These are phyloP conservation scores for Perca flavescens DNA, from an alignment of 2,113 vertebrate species.

Conservation along the genomic window DNA sequence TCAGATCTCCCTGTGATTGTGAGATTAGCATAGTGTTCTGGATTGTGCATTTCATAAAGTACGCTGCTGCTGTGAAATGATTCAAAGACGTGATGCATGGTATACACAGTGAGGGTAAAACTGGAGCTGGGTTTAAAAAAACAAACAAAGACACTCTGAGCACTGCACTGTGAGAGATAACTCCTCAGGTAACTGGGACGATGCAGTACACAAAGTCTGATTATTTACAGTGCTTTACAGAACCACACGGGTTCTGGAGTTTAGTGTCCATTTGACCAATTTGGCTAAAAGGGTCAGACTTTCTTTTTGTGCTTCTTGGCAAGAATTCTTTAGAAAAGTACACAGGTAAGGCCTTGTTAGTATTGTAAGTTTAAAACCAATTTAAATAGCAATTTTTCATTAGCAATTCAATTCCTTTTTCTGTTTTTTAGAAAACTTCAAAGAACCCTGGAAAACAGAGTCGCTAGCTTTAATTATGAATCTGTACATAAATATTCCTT, in stretches of 20 bases:
- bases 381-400: conserved; percentile 70
- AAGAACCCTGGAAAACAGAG: conserved; percentile 83
- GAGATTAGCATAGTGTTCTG: conserved; percentile 74
- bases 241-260: conserved; percentile 37
- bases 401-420: conserved; percentile 69
- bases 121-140: conserved; percentile 29
- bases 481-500: conserved; percentile 87
- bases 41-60: conserved; percentile 74
- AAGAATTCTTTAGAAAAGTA: conserved; percentile 74
- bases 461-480: conserved; percentile 76
- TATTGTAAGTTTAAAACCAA: conserved; percentile 79
- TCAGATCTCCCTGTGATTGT: conserved; percentile 62
- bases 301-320: conserved; percentile 79
- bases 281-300: conserved; percentile 54
- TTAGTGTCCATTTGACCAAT: conserved; percentile 70
- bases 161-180: conserved; percentile 10
- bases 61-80: conserved; percentile 56
- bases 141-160: background rate
- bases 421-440: conserved; percentile 81
- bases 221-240: conserved; percentile 16
- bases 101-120: conserved; percentile 65
- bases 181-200: conserved; percentile 4
- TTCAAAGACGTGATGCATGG: conserved; percentile 62
- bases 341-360: conserved; percentile 79
- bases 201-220: conserved; percentile 28